These are phyloP conservation scores for Venturia canescens DNA, from an alignment of 1,140 invertebrate species.

Conservation along the genomic window DNA sequence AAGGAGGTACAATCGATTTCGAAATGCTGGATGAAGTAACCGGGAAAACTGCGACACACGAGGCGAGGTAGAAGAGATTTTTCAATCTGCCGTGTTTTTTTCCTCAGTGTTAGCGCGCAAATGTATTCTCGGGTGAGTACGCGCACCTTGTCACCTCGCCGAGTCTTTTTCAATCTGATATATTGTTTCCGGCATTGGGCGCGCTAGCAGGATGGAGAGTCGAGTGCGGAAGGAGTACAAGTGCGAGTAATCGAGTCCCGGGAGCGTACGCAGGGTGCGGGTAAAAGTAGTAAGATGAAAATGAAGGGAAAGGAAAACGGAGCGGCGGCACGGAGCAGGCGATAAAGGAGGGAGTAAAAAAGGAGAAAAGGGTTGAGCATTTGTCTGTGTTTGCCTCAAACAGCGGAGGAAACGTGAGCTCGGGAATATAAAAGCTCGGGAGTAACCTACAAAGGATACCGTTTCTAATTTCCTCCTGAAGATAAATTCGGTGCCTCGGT, in stretches of 20 bases:
- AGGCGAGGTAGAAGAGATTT: neutral
- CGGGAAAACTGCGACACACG: neutral
- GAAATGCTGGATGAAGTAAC: neutral
- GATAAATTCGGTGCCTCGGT: slow-evolving; percentile 66
- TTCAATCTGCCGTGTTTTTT: neutral
- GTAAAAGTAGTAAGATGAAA: slow-evolving; percentile 14
- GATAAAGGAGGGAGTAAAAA: slow-evolving; percentile 14
- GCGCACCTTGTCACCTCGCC: neutral
- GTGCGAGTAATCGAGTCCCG: slow-evolving; percentile 26
- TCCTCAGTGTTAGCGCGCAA: neutral
- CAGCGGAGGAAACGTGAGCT: neutral
- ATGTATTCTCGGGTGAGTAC: neutral
- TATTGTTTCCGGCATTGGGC: slow-evolving; percentile 50
- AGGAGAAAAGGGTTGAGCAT: slow-evolving; percentile 17
- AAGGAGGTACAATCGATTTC: no score
- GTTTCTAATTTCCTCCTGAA: slow-evolving; percentile 72
- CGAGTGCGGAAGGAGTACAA: slow-evolving; percentile 48
- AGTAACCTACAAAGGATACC: slow-evolving; percentile 53
- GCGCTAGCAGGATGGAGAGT: slow-evolving; percentile 17
- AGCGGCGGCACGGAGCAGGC: slow-evolving; percentile 8
- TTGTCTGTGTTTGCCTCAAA: neutral
- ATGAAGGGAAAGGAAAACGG: slow-evolving; percentile 12
- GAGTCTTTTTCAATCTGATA: slow-evolving; percentile 42
- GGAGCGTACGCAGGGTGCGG: neutral
- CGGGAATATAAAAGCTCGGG: slow-evolving; percentile 1